Percentiles rank a stretch among this genome's conserved stretches.
These are phyloP conservation scores for Chalcis sispes DNA, from an alignment of 2,888 invertebrate species.

Conservation along the genomic window DNA sequence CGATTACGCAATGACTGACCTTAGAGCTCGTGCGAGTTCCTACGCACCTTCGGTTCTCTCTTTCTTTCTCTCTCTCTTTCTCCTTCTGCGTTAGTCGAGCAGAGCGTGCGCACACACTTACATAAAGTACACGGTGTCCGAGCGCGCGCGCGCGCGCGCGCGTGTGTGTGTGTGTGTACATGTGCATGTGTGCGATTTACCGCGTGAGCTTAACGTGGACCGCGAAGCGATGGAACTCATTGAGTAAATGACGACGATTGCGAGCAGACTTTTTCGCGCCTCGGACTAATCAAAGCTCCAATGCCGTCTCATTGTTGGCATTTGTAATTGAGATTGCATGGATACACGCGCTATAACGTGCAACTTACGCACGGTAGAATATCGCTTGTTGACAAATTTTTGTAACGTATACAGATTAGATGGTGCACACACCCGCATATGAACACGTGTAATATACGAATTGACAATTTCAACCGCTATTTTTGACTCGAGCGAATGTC, in stretches of 20 bases:
- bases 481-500: too few relatives aligned
- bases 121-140: not conserved
- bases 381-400: too few relatives aligned
- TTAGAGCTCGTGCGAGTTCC: not conserved
- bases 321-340: slow-evolving; percentile 42
- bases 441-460: too few relatives aligned
- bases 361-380: not conserved
- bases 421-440: too few relatives aligned
- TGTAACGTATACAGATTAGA: too few relatives aligned
- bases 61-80: too few relatives aligned
- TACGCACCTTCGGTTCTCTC: slow-evolving; percentile 3
- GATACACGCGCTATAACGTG: slow-evolving; percentile 1
- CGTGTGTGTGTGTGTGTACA: not conserved
- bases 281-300: slow-evolving; percentile 41
- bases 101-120: not conserved
- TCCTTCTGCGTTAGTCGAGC: too few relatives aligned
- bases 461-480: too few relatives aligned
- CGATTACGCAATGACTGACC: not conserved
- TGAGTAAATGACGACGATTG: slow-evolving; percentile 48
- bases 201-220: too few relatives aligned
- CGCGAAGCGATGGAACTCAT: slow-evolving; percentile 38
- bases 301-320: slow-evolving; percentile 45
- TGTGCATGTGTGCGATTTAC: too few relatives aligned
- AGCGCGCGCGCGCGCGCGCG: not conserved
- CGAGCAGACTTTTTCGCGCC: slow-evolving; percentile 51